Conservation (phyloP, 1,140 invertebrate species). For the Drosophila rhopaloa region DNA sequence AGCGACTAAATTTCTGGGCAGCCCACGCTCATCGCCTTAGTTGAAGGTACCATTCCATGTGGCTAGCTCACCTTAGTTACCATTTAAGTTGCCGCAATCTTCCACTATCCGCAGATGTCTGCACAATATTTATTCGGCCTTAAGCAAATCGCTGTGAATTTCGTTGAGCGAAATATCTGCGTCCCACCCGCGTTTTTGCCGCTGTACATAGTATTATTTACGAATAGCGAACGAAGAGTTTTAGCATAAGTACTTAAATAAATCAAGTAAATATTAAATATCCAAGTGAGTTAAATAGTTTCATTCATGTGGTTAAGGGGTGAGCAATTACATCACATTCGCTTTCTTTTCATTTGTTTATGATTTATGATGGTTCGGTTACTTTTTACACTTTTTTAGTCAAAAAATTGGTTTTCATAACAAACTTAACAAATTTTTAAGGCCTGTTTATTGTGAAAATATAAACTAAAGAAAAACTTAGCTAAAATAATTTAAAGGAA, state of each 20-base stretch:
- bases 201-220: conserved; percentile 69
- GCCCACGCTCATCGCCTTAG: conserved; percentile 40
- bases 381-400: background rate
- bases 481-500: background rate
- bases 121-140: conserved; percentile 45
- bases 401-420: background rate
- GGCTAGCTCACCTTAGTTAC: conserved; percentile 69
- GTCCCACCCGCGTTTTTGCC: conserved; percentile 41
- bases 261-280: conserved; percentile 26
- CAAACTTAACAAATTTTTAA: too few relatives aligned
- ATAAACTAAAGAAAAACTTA: too few relatives aligned
- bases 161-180: conserved; percentile 45
- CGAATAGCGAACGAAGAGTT: conserved; percentile 27
- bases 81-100: conserved; percentile 72
- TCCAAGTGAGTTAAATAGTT: background rate
- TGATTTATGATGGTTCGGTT: too few relatives aligned
- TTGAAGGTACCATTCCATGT: conserved; percentile 63
- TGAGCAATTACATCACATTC: background rate
- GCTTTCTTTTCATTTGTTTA: background rate
- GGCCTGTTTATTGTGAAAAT: too few relatives aligned
- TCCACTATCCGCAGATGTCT: conserved; percentile 35
- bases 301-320: background rate
- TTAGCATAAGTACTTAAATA: conserved; percentile 64
- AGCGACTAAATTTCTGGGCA: conserved; percentile 38
- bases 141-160: conserved; percentile 48